A percentile compares a stretch with the other conserved stretches of the same genome.
These are phyloP conservation scores for Zoroaster sp. DNA, from an alignment of 53 echinoderm and acorn worm species.

Conservation along the genomic window DNA sequence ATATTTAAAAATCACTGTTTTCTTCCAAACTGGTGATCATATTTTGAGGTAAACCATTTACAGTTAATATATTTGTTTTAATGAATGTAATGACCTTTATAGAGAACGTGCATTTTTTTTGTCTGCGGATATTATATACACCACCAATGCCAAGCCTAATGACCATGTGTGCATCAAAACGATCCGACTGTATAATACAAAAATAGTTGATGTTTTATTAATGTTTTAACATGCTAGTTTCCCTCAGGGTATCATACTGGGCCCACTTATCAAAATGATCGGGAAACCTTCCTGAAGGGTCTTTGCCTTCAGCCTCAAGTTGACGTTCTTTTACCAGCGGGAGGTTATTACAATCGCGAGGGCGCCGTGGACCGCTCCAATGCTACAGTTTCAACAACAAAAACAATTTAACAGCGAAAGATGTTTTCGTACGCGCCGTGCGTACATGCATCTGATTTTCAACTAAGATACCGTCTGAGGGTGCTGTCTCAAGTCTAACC, in stretches of 20 bases:
- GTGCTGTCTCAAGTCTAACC: neutral
- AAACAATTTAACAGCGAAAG: slow-evolving; percentile 18
- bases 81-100: too few species aligned
- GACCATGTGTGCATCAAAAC: too few species aligned
- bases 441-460: neutral
- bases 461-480: neutral
- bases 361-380: neutral
- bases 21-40: too few species aligned
- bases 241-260: slow-evolving; percentile 2
- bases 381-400: slow-evolving; percentile 46
- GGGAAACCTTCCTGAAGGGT: neutral
- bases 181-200: too few species aligned
- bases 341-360: slow-evolving; percentile 10
- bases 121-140: too few species aligned
- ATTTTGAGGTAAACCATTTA: too few species aligned
- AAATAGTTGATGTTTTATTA: too few species aligned
- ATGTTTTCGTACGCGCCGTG: slow-evolving; percentile 34
- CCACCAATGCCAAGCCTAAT: too few species aligned
- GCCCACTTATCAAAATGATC: neutral
- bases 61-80: too few species aligned
- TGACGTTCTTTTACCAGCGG: slow-evolving; percentile 47
- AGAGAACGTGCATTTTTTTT: too few species aligned
- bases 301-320: slow-evolving; percentile 38
- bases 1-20: too few species aligned
- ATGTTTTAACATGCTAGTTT: neutral